phyloP scores from a whole-genome alignment of 2,113 vertebrate species.

The Phrynocephalus versicolor region DNA sequence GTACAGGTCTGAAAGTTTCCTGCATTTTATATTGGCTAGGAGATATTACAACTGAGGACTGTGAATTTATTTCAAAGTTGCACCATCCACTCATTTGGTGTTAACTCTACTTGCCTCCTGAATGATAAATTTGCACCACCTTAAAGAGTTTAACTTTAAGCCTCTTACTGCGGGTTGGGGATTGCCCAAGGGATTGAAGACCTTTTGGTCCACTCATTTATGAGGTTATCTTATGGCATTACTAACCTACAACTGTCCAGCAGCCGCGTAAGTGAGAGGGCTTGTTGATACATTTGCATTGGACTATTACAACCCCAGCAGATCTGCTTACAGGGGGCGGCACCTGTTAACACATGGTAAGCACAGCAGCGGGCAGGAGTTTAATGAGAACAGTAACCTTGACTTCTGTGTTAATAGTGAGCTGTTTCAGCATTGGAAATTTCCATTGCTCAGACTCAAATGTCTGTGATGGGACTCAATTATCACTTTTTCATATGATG shows the following conservation, averaged over 20 bases:
- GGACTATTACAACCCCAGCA: not conserved
- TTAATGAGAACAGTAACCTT: not conserved
- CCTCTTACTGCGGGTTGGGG: not conserved
- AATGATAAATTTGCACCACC: constrained; percentile 1
- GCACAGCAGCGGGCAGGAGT: not conserved
- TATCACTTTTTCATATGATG: constrained; percentile 35
- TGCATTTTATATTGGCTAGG: not conserved
- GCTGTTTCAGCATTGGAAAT: not conserved
- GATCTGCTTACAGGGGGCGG: not conserved
- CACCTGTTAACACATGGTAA: not conserved
- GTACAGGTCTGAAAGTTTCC: not conserved
- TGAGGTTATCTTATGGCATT: not conserved
- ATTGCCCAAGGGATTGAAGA: not conserved
- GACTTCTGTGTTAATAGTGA: not conserved
- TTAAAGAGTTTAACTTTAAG: not conserved
- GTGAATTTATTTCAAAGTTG: not conserved
- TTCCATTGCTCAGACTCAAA: constrained; percentile 25
- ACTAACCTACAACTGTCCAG: not conserved
- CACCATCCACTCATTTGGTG: not conserved
- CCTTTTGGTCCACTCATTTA: not conserved
- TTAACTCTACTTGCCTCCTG: not conserved
- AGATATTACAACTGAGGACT: not conserved
- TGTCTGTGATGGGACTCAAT: constrained; percentile 8
- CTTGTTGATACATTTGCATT: not conserved
- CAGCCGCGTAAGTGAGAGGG: not conserved